Base-by-base conservation (phyloP, 2,113 vertebrate species). In the Dromaius novaehollandiae region DNA sequence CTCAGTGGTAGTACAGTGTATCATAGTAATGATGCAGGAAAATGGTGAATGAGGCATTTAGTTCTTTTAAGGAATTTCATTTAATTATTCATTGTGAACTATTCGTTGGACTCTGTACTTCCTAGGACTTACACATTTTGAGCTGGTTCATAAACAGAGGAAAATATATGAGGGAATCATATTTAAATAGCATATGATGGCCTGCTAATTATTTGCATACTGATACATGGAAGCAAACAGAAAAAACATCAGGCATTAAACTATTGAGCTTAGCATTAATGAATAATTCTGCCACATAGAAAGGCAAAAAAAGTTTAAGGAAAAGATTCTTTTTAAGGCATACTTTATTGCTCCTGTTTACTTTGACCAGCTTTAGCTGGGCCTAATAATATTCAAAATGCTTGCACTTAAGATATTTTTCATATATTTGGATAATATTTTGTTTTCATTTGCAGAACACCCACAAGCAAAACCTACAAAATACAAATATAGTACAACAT, bases 61-160 rank as follows among this genome's bases (percentile, higher is more conserved):
- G 34, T 82, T 71, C 42, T 92, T 61, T 40, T 28, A 64, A 84
- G 51, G 75, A 91, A 89, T 51, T 65, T 34, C n/a, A 55, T 75
- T 97, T 71, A 89, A 85, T 95, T 95, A 96, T 94, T 96, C 87
- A 79, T 68, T 20, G 65, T 71, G 84, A 90, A 51, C 74, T 64
- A 32, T 44, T 83, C 50, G 13, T 42, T 92, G 93, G 95, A 94
- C 61, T 89, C 61, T 55, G 26, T 48, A 30, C 87, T 82, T 88
- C 38, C 74, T 46, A 60, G 65, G 86, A 50, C 56, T 51, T 64
- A 7, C 4, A 22, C 0, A 0, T 79, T 89, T 75, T 18, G 61
- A 82, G 44, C 74, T 79, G 61, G 36, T 89, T 75, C 5, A 2
- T 48, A 64, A 71, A 61, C 70, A 73, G 70, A 79, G 28, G 42